These are phyloP conservation scores for Gopherus evgoodei DNA, from an alignment of 2,113 vertebrate species.

Conservation along the genomic window DNA sequence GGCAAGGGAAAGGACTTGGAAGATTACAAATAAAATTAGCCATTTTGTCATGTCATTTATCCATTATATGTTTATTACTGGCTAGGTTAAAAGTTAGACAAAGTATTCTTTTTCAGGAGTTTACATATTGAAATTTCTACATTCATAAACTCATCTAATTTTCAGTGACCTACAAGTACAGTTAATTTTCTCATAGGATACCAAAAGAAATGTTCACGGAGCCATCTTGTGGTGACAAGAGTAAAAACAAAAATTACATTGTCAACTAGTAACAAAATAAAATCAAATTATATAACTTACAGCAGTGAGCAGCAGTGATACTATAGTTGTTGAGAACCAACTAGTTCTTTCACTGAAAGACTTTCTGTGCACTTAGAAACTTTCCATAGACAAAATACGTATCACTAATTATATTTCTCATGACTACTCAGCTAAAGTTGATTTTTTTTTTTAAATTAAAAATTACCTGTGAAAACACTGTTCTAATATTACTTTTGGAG, in stretches of 20 bases:
- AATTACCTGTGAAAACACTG: background rate
- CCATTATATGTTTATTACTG: background rate
- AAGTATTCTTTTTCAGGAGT: background rate
- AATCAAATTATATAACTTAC: background rate
- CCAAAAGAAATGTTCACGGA: background rate
- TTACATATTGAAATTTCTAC: background rate
- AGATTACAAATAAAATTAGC: accelerated
- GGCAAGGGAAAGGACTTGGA: background rate
- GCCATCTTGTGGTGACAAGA: slow-evolving; percentile 64
- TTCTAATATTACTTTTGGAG: background rate
- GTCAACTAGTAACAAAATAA: background rate
- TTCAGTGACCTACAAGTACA: background rate
- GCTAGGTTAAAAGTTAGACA: background rate
- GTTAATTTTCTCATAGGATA: background rate
- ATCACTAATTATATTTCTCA: background rate
- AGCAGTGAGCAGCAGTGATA: background rate
- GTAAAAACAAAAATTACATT: background rate
- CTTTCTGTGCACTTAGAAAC: background rate
- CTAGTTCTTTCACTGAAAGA: background rate
- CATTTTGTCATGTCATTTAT: accelerated
- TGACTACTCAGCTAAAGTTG: background rate
- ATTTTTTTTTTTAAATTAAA: background rate
- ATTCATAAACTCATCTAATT: background rate
- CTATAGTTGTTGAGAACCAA: background rate
- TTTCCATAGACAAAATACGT: background rate